Base-by-base conservation (phyloP, 2,888 invertebrate species). In the Uropetala carovei region DNA sequence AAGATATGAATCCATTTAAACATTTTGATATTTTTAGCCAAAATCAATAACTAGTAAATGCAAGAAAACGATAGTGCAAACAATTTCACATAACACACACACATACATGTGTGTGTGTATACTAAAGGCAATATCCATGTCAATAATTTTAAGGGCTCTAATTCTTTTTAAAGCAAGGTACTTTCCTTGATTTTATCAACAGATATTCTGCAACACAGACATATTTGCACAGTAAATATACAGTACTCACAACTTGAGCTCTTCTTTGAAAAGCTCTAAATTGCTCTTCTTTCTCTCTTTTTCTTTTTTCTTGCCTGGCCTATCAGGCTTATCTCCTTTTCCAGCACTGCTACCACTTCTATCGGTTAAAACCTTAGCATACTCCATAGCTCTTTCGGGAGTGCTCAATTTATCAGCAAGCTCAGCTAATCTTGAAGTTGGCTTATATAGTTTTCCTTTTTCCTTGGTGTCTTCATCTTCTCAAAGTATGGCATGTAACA, bases 261-360 rank as follows among this genome's bases (percentile, higher is more conserved):
- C 99, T 95, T 99, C 99, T 95, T 99, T 99, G 94, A 99, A 99
- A 22, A 98, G 95, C 95, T 99, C 99, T 93, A 99, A 96, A 95
- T 99, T 99, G 94, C 99, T 99, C 94, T 99, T 99, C 95, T 98
- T 98, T 95, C 99, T 99, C 93, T 97, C 98, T 92, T 97, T 96
- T 93, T 96, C 97, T 94, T 97, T 98, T 94, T 98, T 98, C 94
- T 97, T 95, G 84, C 96, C 95, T 58, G 95, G 94, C 0, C 95
- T 93, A 89, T 97, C 97, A 68, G 97, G 96, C 94, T 97, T 97
- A n/a, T 96, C 95, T 93, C 97, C 97, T 75, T 91, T 86, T 82
- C 95, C 96, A 0, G 96, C 96, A 81, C 96, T 94, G 22, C 96
- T 95, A 93, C 97, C 97, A 60, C 84, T 92, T 83, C 95, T 96